A percentile compares a stretch with the other conserved stretches of the same genome.
Conservation (phyloP, 2,113 vertebrate genomes). For the Maccullochella peelii region DNA sequence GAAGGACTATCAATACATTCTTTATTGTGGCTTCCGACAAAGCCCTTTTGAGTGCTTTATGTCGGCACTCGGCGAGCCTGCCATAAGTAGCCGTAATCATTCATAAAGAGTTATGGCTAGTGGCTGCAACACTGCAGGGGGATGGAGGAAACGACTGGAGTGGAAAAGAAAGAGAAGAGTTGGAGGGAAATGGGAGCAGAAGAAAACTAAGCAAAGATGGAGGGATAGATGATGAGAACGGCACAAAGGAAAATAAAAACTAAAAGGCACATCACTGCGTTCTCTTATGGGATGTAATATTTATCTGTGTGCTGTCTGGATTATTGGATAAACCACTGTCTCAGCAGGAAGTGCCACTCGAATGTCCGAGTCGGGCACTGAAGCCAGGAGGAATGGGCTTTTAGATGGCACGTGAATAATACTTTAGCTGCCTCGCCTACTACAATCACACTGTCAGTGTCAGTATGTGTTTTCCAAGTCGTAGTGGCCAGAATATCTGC, state of each 20-base stretch:
- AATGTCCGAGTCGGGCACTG: conserved; percentile 13
- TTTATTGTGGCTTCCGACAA: conserved; percentile 61
- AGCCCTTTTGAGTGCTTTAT: conserved; percentile 64
- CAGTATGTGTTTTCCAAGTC: not conserved
- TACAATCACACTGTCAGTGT: not conserved
- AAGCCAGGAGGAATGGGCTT: conserved; percentile 29
- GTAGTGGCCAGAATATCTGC: not conserved
- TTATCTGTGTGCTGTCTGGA: conserved; percentile 18
- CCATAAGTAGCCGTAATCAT: conserved; percentile 72
- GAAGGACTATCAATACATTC: conserved; percentile 54
- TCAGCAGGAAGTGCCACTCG: conserved; percentile 41
- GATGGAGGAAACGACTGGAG: conserved; percentile 7
- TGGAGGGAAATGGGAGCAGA: conserved; percentile 9
- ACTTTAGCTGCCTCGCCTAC: conserved; percentile 12
- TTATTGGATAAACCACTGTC: conserved; percentile 36
- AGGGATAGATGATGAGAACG: conserved; percentile 23
- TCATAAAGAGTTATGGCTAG: conserved; percentile 69
- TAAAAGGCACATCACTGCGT: conserved; percentile 5
- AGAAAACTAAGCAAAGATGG: conserved; percentile 17
- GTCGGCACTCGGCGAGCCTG: conserved; percentile 50
- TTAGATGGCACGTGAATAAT: conserved; percentile 41
- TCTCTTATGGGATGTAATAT: conserved; percentile 29
- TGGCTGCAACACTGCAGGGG: conserved; percentile 34
- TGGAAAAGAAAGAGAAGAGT: conserved; percentile 22
- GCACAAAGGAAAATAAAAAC: conserved; percentile 9